phyloP scores from a whole-genome alignment of 2,797 vertebrate species.

The Bradypodion pumilum region DNA sequence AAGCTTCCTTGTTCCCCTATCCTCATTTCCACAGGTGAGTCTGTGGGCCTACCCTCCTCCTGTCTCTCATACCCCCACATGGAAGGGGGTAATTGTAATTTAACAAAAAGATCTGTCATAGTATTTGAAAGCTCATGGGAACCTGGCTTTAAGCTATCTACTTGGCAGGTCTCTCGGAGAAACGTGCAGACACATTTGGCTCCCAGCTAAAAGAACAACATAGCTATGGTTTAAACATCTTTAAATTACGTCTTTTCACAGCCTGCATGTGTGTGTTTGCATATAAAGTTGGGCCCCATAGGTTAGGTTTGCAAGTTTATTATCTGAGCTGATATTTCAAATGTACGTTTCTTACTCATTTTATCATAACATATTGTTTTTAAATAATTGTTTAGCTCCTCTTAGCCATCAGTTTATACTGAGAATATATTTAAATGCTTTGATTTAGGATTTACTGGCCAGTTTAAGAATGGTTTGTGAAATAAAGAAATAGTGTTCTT shows the following conservation, averaged over 20 bases:
- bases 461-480: background rate
- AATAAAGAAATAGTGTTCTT: conserved; percentile 8
- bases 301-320: conserved; percentile 24
- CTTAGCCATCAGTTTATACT: background rate
- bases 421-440: background rate
- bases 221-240: conserved; percentile 20
- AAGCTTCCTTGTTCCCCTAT: conserved; percentile 37
- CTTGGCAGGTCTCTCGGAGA: conserved; percentile 33
- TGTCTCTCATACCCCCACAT: conserved; percentile 3
- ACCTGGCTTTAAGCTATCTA: conserved; percentile 47
- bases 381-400: conserved; percentile 9
- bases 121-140: conserved; percentile 50
- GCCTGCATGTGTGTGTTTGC: conserved; percentile 4
- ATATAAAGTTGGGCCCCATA: conserved; percentile 32
- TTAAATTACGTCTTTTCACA: conserved; percentile 25
- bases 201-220: conserved; percentile 21
- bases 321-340: conserved; percentile 18
- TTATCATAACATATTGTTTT: background rate
- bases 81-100: background rate
- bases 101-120: conserved; percentile 42
- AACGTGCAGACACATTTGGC: conserved; percentile 42
- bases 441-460: background rate
- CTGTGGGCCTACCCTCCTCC: conserved; percentile 54
- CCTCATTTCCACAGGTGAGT: conserved; percentile 46
- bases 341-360: conserved; percentile 1